Evolutionary conservation across 2,888 invertebrate genomes (phyloP).

Genomic region (Callimorpha dominula): DNA sequence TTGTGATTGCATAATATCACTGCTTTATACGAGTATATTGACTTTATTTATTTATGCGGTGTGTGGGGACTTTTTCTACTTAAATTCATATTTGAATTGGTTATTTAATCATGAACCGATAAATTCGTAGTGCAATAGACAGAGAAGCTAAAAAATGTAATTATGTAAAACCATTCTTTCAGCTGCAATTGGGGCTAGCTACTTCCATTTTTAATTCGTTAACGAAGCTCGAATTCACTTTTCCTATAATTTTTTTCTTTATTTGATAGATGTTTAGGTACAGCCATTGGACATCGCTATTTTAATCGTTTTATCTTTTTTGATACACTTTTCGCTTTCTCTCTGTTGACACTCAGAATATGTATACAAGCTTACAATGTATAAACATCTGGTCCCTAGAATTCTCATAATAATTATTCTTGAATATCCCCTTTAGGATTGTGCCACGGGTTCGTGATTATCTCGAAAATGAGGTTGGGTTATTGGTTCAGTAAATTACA

Average conservation of each 20-base stretch:
- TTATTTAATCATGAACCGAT: too few relatives aligned
- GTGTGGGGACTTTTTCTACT: too few relatives aligned
- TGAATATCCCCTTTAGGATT: not conserved
- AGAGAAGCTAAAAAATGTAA: not conserved
- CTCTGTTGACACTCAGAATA: not conserved
- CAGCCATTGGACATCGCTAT: too few relatives aligned
- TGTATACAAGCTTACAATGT: not conserved
- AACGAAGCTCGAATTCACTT: not conserved
- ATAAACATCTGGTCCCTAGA: not conserved
- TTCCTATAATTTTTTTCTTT: not conserved
- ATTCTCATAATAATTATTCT: not conserved
- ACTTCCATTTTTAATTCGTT: not conserved
- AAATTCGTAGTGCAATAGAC: not conserved
- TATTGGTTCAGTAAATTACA: conserved; percentile 35
- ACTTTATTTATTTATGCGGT: too few relatives aligned
- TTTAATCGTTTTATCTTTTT: too few relatives aligned
- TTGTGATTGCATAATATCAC: not conserved
- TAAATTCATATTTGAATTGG: too few relatives aligned
- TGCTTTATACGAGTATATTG: not conserved
- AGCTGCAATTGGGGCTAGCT: not conserved
- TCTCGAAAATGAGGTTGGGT: conserved; percentile 17
- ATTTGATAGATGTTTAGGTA: too few relatives aligned
- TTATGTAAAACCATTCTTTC: not conserved
- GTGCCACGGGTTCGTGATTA: conserved; percentile 13
- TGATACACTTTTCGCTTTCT: too few relatives aligned